These are phyloP conservation scores for Anoplolepis gracilipes DNA, from an alignment of 1,140 invertebrate species.

Conservation along the genomic window DNA sequence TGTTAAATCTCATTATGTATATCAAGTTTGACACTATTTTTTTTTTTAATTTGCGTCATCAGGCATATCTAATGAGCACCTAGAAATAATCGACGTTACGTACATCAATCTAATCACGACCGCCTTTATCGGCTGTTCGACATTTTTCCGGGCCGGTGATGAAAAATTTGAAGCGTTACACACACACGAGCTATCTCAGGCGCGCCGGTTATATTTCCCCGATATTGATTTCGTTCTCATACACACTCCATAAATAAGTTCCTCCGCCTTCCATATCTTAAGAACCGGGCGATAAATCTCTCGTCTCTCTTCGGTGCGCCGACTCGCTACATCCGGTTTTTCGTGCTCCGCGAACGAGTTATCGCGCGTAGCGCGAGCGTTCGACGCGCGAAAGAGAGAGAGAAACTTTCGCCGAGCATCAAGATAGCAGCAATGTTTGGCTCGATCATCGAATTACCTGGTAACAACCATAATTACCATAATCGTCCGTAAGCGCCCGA, in stretches of 20 bases:
- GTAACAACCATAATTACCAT: constrained; percentile 68
- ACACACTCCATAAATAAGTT: constrained; percentile 72
- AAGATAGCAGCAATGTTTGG: constrained; percentile 49
- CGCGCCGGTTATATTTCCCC: constrained; percentile 51
- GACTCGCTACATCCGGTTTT: constrained; percentile 34
- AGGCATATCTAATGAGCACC: background rate
- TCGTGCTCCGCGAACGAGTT: background rate
- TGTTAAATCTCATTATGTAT: constrained; percentile 3
- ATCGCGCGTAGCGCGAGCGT: constrained; percentile 11
- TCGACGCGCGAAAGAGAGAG: constrained; percentile 5
- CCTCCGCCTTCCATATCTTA: constrained; percentile 67
- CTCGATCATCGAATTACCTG: constrained; percentile 65
- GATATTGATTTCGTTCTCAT: constrained; percentile 72
- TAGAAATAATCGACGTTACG: background rate
- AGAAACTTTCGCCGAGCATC: constrained; percentile 51
- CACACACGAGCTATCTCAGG: constrained; percentile 43
- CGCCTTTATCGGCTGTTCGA: constrained; percentile 41
- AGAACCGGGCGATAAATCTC: constrained; percentile 70
- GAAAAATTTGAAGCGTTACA: constrained; percentile 52
- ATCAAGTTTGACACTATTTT: background rate
- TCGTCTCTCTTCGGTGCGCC: constrained; percentile 23
- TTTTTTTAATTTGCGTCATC: background rate
- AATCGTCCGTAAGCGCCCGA: constrained; percentile 38
- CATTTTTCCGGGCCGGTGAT: constrained; percentile 16
- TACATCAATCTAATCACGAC: constrained; percentile 47